Evolutionary conservation across 2,888 invertebrate genomes (phyloP).

Genomic region (Dryobotodes eremita): DNA sequence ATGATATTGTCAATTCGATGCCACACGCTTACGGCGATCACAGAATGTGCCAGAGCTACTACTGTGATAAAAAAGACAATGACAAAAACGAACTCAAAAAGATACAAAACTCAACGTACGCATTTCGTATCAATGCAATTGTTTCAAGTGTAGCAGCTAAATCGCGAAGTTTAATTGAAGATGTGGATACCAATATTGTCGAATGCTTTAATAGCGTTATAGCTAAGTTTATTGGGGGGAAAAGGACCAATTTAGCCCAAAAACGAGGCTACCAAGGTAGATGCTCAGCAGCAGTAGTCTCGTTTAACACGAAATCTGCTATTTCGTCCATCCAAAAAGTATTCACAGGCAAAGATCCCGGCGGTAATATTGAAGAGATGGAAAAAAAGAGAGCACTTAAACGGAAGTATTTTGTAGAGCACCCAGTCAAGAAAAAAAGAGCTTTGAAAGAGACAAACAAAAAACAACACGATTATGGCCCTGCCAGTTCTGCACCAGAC

Average conservation of each 20-base stretch:
- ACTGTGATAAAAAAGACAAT: too few species aligned
- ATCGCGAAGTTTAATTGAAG: too few species aligned
- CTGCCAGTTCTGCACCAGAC: slow-evolving; percentile 12
- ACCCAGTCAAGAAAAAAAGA: slow-evolving; percentile 5
- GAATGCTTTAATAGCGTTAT: too few species aligned
- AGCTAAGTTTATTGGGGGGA: too few species aligned
- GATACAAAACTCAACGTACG: too few species aligned
- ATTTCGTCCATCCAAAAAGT: not conserved
- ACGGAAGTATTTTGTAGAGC: slow-evolving; percentile 4
- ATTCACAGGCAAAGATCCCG: not conserved
- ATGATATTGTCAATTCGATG: too few species aligned
- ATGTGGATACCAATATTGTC: too few species aligned
- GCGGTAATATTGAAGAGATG: not conserved
- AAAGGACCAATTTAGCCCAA: slow-evolving; percentile 1
- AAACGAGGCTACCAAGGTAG: not conserved
- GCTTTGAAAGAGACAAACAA: not conserved
- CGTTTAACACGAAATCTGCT: not conserved
- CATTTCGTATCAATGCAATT: too few species aligned
- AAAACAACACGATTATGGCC: slow-evolving; percentile 17
- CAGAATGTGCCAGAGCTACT: too few species aligned
- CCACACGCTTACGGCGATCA: too few species aligned
- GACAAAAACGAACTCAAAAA: too few species aligned
- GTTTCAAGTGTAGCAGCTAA: too few species aligned
- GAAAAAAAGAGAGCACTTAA: slow-evolving; percentile 7
- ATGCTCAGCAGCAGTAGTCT: not conserved